Evolutionary conservation across 35 echinoderm and acorn worm genomes (phyloP), one percentile per base, ranked within the genome.

Genomic region (Strongylocentrotus purpuratus): DNA sequence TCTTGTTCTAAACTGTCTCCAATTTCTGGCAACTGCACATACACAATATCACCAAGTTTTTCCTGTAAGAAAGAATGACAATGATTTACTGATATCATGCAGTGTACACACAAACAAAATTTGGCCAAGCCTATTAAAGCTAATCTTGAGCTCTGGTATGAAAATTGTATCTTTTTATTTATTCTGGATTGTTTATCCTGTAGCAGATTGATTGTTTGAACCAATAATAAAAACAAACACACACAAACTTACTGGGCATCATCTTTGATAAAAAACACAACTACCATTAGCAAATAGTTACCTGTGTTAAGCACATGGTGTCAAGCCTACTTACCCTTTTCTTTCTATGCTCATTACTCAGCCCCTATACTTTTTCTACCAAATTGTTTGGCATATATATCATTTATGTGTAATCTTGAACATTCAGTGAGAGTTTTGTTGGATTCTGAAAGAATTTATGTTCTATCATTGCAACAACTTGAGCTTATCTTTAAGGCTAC

Each of bases 31-130:
- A 98, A 55, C 86, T 97, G 95, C 46, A 98, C 95, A 85, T 92
- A 98, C 22, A 98, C 97, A 47, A 98, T 88, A 47, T 98, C 97
- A 88, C 97, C 97, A 52, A 98, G 96, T 87, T 88, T 15, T 46
- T 95, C 95, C 97, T 98, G 95, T 35, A 94, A 94, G 33, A 89
- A 89, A 89, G 18, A 33, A 5, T 18, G 1, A 32, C 87, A 88
- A 88, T 4, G 10, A 41, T 20, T 0, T 17, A 11, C 12, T 86
- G 25, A 86, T 33, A 31, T 31, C 4, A 86, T 86, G 15, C 33
- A 31, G n/a, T 22, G 33, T 86, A 86, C 17, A 20, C 15, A 85
- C 15, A 85, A 0, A 31, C 4, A 85, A 20, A 17, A 85, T 1
- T 85, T 31, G 31, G 31, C 15, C 31, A 17, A 85, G 70, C 17